These are phyloP conservation scores for Chiloscyllium punctatum DNA, from an alignment of 2,797 vertebrate genomes.

Conservation along the genomic window DNA sequence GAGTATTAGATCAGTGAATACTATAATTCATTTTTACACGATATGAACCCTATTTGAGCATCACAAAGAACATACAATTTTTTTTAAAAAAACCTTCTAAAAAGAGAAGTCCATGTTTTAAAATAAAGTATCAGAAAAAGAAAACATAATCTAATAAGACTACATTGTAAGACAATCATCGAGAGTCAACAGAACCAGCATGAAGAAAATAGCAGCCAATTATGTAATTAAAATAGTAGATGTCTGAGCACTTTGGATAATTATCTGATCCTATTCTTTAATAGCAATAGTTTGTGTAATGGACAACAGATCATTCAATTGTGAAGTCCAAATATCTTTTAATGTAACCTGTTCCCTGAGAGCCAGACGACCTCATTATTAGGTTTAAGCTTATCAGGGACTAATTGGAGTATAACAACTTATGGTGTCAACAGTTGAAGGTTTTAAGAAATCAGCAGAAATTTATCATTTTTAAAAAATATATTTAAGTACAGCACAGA, in stretches of 20 bases:
- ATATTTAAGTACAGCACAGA: not conserved
- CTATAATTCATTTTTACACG: conserved; percentile 48
- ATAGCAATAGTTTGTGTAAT: conserved; percentile 8
- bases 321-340: not conserved
- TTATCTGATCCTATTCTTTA: not conserved
- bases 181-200: conserved; percentile 56
- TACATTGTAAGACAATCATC: conserved; percentile 51
- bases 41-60: conserved; percentile 42
- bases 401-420: not conserved
- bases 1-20: conserved; percentile 37
- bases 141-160: conserved; percentile 51
- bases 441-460: not conserved
- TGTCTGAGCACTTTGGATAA: not conserved
- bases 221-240: conserved; percentile 40
- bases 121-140: conserved; percentile 40
- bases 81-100: too few species aligned
- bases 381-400: not conserved
- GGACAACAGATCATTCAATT: conserved; percentile 25
- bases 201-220: conserved; percentile 43
- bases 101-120: too few species aligned
- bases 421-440: not conserved
- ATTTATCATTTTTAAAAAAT: not conserved
- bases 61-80: conserved; percentile 40
- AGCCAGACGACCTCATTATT: not conserved
- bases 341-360: not conserved